Percentiles rank a stretch among this genome's conserved stretches.
These are phyloP conservation scores for Poecilobothrus nobilitatus DNA, from an alignment of 2,888 invertebrate species.

Conservation along the genomic window DNA sequence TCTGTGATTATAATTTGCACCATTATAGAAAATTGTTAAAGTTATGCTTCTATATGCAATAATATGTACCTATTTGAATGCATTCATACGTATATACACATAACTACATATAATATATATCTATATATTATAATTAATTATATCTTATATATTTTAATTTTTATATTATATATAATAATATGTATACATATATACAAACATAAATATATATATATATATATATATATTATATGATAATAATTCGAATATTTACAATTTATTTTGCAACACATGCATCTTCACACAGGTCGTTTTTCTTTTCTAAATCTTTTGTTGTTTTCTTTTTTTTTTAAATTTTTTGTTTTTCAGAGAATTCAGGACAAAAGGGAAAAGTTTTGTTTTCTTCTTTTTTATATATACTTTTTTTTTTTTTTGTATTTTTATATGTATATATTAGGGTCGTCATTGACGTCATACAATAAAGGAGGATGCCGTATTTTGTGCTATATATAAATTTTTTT, in stretches of 20 bases:
- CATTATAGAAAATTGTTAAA: background rate
- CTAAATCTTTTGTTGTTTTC: background rate
- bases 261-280: background rate
- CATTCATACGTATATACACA: too few species aligned
- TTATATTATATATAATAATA: background rate
- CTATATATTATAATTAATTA: too few species aligned
- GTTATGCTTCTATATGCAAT: background rate
- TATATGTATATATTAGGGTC: background rate
- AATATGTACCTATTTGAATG: too few species aligned
- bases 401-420: too few species aligned
- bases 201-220: too few species aligned
- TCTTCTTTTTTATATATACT: background rate
- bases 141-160: too few species aligned
- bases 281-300: background rate
- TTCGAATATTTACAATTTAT: background rate
- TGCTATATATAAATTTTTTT: background rate
- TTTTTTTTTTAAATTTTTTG: background rate
- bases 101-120: too few species aligned
- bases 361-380: background rate
- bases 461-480: slow-evolving; percentile 16
- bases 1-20: slow-evolving; percentile 1
- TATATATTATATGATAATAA: too few species aligned
- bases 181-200: too few species aligned
- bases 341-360: background rate
- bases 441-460: slow-evolving; percentile 17